phyloP scores from a whole-genome alignment of 1,140 invertebrate species.

The Cydia splendana region DNA sequence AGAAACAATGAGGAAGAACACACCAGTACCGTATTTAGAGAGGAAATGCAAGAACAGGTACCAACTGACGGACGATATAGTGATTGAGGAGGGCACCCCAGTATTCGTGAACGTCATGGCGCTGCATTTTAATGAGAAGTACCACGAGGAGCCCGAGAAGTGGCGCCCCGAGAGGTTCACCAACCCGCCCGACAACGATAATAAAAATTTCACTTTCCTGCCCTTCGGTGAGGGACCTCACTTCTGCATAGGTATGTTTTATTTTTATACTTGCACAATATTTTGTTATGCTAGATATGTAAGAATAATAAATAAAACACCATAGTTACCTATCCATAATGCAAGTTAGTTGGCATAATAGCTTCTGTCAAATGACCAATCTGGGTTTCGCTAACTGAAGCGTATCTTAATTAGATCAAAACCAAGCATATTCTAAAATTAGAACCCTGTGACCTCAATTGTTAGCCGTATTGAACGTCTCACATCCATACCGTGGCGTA shows the following conservation, averaged over 20 bases:
- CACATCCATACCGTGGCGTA: not conserved
- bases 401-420: conserved; percentile 11
- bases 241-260: conserved; percentile 85
- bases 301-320: no score
- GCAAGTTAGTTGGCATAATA: not conserved
- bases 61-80: conserved; percentile 75
- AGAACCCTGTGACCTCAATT: not conserved
- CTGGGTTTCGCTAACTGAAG: not conserved
- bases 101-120: conserved; percentile 60
- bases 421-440: conserved; percentile 9
- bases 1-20: conserved; percentile 82
- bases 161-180: conserved; percentile 85
- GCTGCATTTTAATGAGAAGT: conserved; percentile 79
- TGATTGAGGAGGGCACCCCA: conserved; percentile 52
- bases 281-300: no score
- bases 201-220: conserved; percentile 81
- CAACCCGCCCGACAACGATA: conserved; percentile 68
- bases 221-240: conserved; percentile 90
- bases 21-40: conserved; percentile 80
- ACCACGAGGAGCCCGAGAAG: conserved; percentile 83
- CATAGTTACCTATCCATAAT: no score
- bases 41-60: conserved; percentile 74
- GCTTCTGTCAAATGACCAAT: not conserved
- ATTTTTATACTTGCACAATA: not conserved
- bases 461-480: not conserved